These are phyloP conservation scores for Probaryconus sp. DNA, from an alignment of 1,140 invertebrate species.

Conservation along the genomic window DNA sequence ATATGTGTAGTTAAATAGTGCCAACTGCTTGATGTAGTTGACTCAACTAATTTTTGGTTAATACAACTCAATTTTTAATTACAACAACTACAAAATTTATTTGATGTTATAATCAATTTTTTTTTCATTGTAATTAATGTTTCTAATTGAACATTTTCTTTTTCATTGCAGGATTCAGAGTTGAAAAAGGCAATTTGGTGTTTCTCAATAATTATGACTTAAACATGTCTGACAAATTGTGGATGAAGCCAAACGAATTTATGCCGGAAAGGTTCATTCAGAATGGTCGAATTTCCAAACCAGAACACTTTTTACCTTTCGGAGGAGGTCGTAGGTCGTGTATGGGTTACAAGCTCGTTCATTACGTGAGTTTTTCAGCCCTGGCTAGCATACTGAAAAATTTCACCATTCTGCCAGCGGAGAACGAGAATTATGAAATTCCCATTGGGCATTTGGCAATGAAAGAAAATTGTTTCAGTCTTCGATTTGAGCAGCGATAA, in stretches of 20 bases:
- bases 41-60: too few relatives aligned
- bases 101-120: background rate
- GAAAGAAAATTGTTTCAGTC: constrained; percentile 82
- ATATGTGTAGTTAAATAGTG: too few relatives aligned
- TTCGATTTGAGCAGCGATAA: constrained; percentile 80
- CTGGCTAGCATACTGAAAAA: constrained; percentile 86
- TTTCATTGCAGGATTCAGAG: constrained; percentile 80
- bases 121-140: background rate
- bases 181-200: constrained; percentile 89
- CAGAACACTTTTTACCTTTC: constrained; percentile 90
- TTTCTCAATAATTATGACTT: constrained; percentile 94
- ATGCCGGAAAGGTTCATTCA: constrained; percentile 85
- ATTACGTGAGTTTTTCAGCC: constrained; percentile 85
- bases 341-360: constrained; percentile 91
- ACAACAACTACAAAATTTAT: background rate
- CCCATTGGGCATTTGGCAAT: constrained; percentile 84
- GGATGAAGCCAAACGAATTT: constrained; percentile 79
- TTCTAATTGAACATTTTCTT: constrained; percentile 6
- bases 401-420: constrained; percentile 82
- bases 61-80: too few relatives aligned
- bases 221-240: constrained; percentile 86
- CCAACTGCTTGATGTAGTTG: too few relatives aligned
- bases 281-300: constrained; percentile 79
- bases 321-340: constrained; percentile 92
- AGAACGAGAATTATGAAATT: constrained; percentile 77